phyloP scores from a whole-genome alignment of 2,888 invertebrate species.

The Cephonodes hylas region DNA sequence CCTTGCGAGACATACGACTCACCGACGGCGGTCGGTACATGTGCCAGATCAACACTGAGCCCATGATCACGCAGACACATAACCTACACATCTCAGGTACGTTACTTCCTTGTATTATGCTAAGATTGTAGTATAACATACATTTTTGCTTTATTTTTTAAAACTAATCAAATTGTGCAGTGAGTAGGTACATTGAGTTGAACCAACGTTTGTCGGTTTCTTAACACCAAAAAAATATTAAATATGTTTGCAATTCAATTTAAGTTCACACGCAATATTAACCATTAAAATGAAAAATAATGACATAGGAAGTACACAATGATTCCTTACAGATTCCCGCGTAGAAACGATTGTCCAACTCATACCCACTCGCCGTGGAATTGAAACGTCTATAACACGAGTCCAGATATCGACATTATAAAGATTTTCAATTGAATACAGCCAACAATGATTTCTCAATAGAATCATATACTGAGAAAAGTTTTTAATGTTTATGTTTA shows the following conservation, averaged over 20 bases:
- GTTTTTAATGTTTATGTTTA: no score
- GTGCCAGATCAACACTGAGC: constrained; percentile 85
- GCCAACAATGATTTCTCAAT: neutral
- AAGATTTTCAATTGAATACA: neutral
- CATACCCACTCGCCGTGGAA: no score
- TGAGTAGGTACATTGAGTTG: no score
- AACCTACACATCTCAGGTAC: constrained; percentile 59
- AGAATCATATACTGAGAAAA: neutral
- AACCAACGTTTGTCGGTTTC: no score
- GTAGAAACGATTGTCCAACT: neutral
- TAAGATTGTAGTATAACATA: no score
- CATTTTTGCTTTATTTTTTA: no score
- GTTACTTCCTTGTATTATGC: no score
- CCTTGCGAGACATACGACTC: constrained; percentile 87
- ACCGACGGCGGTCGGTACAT: constrained; percentile 90
- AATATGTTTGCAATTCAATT: no score
- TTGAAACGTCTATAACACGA: neutral
- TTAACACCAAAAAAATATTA: no score
- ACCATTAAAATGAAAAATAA: no score
- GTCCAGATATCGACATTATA: neutral
- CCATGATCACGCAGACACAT: constrained; percentile 82
- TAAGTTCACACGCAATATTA: no score
- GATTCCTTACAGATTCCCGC: neutral
- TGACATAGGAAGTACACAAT: neutral
- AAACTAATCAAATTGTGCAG: no score